A percentile compares a stretch with the other conserved stretches of the same genome.
Conservation (phyloP, 2,888 invertebrate genomes). For the Apomyelois bistriatella region DNA sequence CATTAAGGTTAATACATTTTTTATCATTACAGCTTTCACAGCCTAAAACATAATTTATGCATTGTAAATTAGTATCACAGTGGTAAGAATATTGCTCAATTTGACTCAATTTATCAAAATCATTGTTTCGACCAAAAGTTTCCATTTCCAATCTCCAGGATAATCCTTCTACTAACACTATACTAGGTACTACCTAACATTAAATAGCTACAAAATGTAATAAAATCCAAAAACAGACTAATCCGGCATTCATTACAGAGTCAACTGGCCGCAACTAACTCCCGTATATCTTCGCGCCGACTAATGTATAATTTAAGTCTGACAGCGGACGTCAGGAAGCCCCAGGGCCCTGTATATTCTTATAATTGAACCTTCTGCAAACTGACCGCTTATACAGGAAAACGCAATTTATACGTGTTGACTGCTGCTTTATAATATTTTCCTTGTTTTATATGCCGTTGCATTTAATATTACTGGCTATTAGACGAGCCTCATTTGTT, state of each 20-base stretch:
- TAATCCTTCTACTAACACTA: no score
- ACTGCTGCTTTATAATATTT: background rate
- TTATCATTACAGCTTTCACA: no score
- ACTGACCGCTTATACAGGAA: conserved; percentile 12
- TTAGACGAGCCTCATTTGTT: no score
- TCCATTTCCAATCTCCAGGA: no score
- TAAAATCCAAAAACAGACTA: background rate
- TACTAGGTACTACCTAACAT: background rate
- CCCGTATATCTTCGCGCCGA: background rate
- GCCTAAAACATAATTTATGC: no score
- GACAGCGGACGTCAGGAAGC: conserved; percentile 24
- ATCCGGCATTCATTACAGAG: background rate
- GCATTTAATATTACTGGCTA: no score
- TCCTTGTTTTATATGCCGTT: no score
- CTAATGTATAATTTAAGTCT: conserved; percentile 14
- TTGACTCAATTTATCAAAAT: no score
- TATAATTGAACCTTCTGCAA: conserved; percentile 46
- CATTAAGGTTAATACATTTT: no score
- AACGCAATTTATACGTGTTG: conserved; percentile 10
- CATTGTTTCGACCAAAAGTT: no score
- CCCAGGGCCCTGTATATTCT: conserved; percentile 52
- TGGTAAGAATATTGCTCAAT: no score
- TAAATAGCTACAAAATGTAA: background rate
- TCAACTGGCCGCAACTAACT: conserved; percentile 3
- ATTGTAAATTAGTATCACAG: no score